phyloP scores from a whole-genome alignment of 2,113 vertebrate genomes.

The Heterotis niloticus region DNA sequence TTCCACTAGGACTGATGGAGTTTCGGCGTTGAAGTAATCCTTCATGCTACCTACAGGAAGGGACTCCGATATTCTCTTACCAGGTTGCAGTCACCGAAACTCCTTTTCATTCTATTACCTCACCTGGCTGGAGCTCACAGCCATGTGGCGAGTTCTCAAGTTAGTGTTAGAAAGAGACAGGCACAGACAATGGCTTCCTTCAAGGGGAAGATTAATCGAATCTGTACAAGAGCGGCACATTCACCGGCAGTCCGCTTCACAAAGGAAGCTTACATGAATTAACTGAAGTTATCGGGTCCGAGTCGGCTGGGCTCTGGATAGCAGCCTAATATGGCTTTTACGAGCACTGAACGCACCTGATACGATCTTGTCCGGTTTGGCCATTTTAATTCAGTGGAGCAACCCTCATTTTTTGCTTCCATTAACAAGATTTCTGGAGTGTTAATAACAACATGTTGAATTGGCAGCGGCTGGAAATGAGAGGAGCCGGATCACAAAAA shows the following conservation, averaged over 20 bases:
- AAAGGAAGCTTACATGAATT: slow-evolving; percentile 20
- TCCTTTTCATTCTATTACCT: background rate
- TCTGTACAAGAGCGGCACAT: background rate
- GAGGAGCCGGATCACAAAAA: background rate
- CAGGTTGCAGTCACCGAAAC: background rate
- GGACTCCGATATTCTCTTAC: background rate
- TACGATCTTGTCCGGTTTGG: slow-evolving; percentile 16
- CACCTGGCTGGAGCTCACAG: background rate
- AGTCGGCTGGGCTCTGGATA: background rate
- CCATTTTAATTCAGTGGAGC: background rate
- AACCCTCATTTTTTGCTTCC: background rate
- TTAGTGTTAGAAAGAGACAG: background rate
- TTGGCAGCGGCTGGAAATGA: background rate
- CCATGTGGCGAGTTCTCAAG: background rate
- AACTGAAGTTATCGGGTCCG: slow-evolving; percentile 21
- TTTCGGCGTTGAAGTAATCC: background rate
- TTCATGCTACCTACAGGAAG: background rate
- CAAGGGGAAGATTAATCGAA: slow-evolving; percentile 7
- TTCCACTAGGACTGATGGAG: background rate
- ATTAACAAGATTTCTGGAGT: slow-evolving; percentile 3
- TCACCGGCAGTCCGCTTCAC: background rate
- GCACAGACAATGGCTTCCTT: background rate
- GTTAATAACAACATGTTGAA: background rate
- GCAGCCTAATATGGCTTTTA: background rate
- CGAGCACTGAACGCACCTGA: background rate